phyloP scores from a whole-genome alignment of 2,113 vertebrate species.

The Ondatra zibethicus region DNA sequence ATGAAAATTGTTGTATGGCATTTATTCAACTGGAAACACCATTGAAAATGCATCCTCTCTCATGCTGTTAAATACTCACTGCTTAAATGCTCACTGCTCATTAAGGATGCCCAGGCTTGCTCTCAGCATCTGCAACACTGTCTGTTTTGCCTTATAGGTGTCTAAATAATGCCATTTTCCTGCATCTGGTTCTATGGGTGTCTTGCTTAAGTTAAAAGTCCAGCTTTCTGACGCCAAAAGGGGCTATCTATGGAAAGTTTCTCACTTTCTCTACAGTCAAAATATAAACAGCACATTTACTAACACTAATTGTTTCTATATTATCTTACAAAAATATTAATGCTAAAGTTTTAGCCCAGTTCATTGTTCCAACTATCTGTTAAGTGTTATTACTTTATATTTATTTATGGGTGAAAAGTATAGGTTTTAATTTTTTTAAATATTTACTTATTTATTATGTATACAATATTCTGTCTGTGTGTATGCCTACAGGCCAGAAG shows the following conservation, averaged over 20 bases:
- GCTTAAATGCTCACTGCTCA: background rate
- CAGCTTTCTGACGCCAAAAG: background rate
- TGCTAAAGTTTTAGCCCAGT: background rate
- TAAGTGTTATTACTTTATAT: background rate
- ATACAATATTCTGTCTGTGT: too few species aligned
- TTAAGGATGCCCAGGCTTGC: background rate
- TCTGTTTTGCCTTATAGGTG: background rate
- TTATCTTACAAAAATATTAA: background rate
- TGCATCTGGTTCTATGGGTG: background rate
- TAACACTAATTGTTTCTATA: background rate
- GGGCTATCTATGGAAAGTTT: background rate
- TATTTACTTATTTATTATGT: too few species aligned
- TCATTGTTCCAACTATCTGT: background rate
- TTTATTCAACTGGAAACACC: conserved; percentile 21
- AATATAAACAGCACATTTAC: background rate
- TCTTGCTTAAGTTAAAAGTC: background rate
- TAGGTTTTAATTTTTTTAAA: too few species aligned
- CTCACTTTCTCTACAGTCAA: background rate
- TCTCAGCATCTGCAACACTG: background rate
- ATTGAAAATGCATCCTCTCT: background rate
- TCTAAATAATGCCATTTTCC: too few species aligned
- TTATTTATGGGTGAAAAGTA: background rate
- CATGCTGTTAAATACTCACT: background rate
- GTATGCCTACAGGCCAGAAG: too few species aligned
- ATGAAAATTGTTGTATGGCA: conserved; percentile 59